Base-by-base conservation (phyloP, 2,113 vertebrate species). In the Orthonyx spaldingii region DNA sequence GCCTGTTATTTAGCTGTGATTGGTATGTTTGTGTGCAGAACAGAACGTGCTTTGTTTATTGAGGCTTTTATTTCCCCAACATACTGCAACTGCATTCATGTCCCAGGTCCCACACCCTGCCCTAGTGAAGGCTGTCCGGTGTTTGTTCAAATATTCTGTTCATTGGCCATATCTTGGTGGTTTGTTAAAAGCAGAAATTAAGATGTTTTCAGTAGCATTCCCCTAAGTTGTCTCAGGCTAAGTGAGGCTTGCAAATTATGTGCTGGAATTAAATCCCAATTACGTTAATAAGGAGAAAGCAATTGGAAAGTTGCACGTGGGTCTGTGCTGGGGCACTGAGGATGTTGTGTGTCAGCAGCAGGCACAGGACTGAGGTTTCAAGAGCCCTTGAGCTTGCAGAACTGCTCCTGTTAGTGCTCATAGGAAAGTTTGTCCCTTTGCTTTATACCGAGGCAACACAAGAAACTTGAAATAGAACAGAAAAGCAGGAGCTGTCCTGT, bases 1-100 rank as follows among this genome's bases (percentile, higher is more conserved):
- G 50, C 28, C 53, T 90, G 88, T 56, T 76, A 68, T 90, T 94
- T 82, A 82, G 64, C 91, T 92, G 71, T 89, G 85, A 75, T 89
- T 87, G 79, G 46, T 89, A 47, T 50, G 56, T 76, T 59, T 74
- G 41, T 71, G 37, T 76, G 65, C n/a, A 23, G 55, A 85, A 89
- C 65, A 94, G 79, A 69, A 61, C 2, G 17, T 69, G 33, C 63
- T 90, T 87, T 89, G 57, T 88, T 84, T 95, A 30, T 89, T 27
- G 65, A 90, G 77, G 72, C n/a, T 86, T 95, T 89, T 95, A 75
- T 81, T 95, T 63, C 65, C 87, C 64, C 35, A 3, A 46, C 35
- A 33, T 42, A 13, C 39, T 4, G 3, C 65, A 63, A 18, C 65
- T 82, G 86, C 44, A 92, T 84, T 84, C 61, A 41, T 15, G 1